Evolutionary conservation across 2,797 vertebrate genomes (phyloP).

Genomic region (Manis pentadactyla): DNA sequence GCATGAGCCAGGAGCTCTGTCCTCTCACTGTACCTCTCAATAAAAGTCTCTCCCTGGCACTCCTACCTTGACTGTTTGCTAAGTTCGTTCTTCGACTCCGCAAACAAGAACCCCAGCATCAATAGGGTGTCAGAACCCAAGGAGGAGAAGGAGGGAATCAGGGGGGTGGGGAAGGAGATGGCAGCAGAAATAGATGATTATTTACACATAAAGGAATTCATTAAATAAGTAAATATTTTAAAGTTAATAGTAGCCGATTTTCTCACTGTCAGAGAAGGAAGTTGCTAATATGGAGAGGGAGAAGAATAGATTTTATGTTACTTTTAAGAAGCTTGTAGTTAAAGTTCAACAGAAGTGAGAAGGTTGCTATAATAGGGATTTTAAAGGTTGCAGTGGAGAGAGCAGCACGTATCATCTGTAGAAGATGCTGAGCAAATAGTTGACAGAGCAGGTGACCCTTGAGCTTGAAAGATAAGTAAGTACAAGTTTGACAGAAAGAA

Average conservation of each 20-base stretch:
- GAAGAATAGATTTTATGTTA: not conserved
- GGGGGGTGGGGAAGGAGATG: not conserved
- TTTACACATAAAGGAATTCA: not conserved
- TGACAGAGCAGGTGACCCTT: not conserved
- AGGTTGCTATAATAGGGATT: not conserved
- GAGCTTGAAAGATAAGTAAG: not conserved
- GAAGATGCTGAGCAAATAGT: not conserved
- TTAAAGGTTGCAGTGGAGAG: not conserved
- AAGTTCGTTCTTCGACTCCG: no score
- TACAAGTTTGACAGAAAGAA: slow-evolving; percentile 23
- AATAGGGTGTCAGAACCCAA: not conserved
- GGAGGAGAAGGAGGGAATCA: not conserved
- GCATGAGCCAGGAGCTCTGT: no score
- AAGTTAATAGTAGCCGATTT: not conserved
- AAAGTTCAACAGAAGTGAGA: not conserved
- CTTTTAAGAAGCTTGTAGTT: not conserved
- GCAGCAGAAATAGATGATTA: not conserved
- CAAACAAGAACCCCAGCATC: no score
- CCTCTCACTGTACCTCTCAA: no score
- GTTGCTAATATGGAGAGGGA: not conserved
- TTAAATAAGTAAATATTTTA: not conserved
- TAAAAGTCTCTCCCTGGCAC: no score
- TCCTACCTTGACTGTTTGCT: no score
- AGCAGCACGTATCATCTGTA: not conserved
- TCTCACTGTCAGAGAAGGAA: not conserved